Base-by-base conservation (phyloP, 2,113 vertebrate genomes). In the Lepus europaeus region DNA sequence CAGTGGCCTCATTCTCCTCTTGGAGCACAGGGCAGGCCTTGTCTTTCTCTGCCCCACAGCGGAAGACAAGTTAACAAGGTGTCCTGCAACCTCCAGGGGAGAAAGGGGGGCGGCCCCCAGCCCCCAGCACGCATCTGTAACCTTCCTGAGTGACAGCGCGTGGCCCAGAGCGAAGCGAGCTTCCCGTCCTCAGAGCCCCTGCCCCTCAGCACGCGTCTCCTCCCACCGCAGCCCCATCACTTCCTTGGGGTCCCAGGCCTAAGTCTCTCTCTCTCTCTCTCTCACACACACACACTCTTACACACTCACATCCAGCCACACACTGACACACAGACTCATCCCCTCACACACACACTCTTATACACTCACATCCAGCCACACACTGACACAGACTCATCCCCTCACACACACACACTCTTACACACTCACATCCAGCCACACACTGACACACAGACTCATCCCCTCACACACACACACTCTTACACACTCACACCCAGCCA, bases 191-290 rank as follows among this genome's bases (percentile, higher is more conserved):
- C 3, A 33, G 86, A 3, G 8, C 36, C n/a, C 14, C 25, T 27
- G 66, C 29, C 29, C 6, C 39, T 78, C 27, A 72, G 64, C 78
- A 49, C 3, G 33, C 39, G 76, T 31, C 39, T 66, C 10, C 53
- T 83, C 27, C 51, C 22, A 20, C 69, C 20, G 72, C n/a, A 45
- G 80, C 29, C 27, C 16, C 49, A 25, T 27, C 20, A 59, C 25
- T 76, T 91, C 59, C 31, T 64, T n/a, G 82, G 73, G 78, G n/a
- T 61, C 59, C 73, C 14, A 87, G 56, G 59, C 63, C 53, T 93
- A 53, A 85, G 64, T 13, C 45, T 59, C 56, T 59, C 56, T 59
- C 56, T 59, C 56, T 59, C 56, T 59, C 56, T 17, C 6, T 17
- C 56, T 16, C 56, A 59, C 56, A 59, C 16, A 59, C 56, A 59